Conservation (phyloP, 1,140 invertebrate genomes). For the Macrosteles quadrilineatus region DNA sequence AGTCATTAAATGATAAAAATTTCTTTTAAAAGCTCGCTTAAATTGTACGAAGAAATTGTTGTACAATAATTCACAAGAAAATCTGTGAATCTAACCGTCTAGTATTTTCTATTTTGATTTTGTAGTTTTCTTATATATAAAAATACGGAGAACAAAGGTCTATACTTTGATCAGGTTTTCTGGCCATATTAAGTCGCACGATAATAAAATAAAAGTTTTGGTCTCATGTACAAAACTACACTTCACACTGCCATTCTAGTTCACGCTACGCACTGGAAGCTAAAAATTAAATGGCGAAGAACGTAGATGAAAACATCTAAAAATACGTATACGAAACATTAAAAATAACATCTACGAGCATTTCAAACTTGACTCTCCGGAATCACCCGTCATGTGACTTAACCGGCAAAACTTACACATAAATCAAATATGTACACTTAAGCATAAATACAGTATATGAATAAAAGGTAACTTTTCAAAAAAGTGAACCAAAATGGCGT, state of each 20-base stretch:
- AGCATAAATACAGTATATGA: not conserved
- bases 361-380: not conserved
- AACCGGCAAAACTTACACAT: not conserved
- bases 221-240: not conserved
- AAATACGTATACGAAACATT: not conserved
- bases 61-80: too few relatives aligned
- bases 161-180: too few relatives aligned
- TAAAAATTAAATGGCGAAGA: not conserved
- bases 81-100: too few relatives aligned
- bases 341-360: not conserved
- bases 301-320: too few relatives aligned
- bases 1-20: too few relatives aligned
- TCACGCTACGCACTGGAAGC: not conserved
- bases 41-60: too few relatives aligned
- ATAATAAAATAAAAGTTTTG: constrained; percentile 19
- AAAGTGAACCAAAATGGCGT: constrained; percentile 19
- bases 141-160: too few relatives aligned
- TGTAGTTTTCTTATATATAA: too few relatives aligned
- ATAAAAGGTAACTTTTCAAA: constrained; percentile 12
- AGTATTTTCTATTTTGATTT: too few relatives aligned
- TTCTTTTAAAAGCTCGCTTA: too few relatives aligned
- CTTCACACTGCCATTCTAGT: constrained; percentile 14
- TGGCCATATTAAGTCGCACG: not conserved
- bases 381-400: not conserved
- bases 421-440: not conserved